Conservation (phyloP, 2,113 vertebrate genomes). For the Crocuta crocuta region DNA sequence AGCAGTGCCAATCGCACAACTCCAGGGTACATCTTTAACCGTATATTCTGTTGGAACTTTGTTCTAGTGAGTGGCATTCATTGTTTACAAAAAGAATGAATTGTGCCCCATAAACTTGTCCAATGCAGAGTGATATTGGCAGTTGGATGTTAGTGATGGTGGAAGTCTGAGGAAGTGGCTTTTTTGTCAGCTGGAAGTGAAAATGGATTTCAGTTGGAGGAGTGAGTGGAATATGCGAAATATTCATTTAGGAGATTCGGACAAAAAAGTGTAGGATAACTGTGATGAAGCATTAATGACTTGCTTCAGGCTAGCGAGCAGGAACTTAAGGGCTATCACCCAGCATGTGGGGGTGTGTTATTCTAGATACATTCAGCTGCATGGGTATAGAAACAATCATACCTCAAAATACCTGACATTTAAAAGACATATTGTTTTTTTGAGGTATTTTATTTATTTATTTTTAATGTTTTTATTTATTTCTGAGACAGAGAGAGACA, state of each 20-base stretch:
- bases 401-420: background rate
- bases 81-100: background rate
- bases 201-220: background rate
- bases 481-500: too few species aligned
- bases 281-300: background rate
- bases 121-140: background rate
- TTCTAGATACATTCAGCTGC: background rate
- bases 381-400: background rate
- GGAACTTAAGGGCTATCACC: background rate
- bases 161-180: background rate
- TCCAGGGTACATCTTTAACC: background rate
- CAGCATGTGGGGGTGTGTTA: background rate
- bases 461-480: too few species aligned
- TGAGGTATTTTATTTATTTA: too few species aligned
- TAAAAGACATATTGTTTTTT: background rate
- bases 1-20: too few species aligned
- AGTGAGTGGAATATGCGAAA: background rate
- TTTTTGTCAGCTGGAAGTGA: background rate
- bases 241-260: background rate
- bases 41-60: background rate
- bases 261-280: background rate
- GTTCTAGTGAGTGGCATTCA: background rate
- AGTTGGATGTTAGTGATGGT: background rate
- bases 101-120: background rate
- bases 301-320: background rate